A percentile compares a stretch with the other conserved stretches of the same genome.
Conservation (phyloP, 2,113 vertebrate species). For the Scomber japonicus region DNA sequence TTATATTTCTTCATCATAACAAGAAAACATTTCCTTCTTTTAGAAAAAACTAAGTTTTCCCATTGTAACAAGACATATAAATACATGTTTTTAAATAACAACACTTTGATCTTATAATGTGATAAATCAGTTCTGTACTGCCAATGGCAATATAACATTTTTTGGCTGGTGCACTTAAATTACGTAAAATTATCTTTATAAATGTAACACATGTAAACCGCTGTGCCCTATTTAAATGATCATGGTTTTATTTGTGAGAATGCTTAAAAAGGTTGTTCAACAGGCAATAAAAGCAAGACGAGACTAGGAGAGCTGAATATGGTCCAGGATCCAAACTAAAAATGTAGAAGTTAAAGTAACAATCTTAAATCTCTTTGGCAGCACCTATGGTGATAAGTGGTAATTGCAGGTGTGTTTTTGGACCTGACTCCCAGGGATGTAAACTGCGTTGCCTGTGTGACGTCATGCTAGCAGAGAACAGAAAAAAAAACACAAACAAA, state of each 20-base stretch:
- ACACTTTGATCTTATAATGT: constrained; percentile 18
- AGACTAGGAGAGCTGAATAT: background rate
- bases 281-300: background rate
- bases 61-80: constrained; percentile 16
- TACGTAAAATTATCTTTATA: constrained; percentile 16
- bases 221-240: background rate
- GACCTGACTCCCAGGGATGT: no score
- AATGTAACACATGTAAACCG: background rate
- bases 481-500: no score
- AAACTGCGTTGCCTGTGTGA: no score
- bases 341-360: background rate
- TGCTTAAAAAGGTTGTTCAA: background rate
- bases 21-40: constrained; percentile 10
- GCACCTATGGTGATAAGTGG: no score
- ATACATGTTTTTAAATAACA: background rate
- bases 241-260: background rate
- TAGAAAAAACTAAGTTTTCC: constrained; percentile 3
- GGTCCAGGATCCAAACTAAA: background rate
- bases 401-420: no score
- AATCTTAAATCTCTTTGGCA: no score
- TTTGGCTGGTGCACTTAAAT: constrained; percentile 19
- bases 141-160: background rate
- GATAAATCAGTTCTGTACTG: background rate
- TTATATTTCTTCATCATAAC: constrained; percentile 29
- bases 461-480: no score